A percentile compares a stretch with the other conserved stretches of the same genome.
These are phyloP conservation scores for Motacilla tschutschensis DNA, from an alignment of 2,113 vertebrate genomes.

Conservation along the genomic window DNA sequence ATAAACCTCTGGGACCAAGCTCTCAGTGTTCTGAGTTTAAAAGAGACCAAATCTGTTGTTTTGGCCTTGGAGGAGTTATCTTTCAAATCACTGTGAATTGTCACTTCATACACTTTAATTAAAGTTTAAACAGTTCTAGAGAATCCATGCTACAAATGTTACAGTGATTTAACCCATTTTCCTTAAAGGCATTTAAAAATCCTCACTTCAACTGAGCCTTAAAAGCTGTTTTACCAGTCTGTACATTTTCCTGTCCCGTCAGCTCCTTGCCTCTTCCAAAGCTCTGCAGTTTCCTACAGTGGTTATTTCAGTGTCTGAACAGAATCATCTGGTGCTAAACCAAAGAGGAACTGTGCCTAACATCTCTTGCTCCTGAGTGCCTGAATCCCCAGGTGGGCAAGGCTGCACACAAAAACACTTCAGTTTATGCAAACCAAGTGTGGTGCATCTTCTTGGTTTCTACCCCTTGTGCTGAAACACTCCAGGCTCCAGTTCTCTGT, in stretches of 20 bases:
- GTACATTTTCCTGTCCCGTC: background rate
- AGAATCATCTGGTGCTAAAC: background rate
- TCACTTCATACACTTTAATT: background rate
- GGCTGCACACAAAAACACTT: background rate
- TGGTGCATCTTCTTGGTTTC: background rate
- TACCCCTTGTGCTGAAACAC: background rate
- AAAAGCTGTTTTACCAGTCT: background rate
- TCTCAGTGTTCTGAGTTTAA: background rate
- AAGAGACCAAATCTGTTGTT: background rate
- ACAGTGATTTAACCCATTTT: background rate
- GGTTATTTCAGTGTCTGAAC: background rate
- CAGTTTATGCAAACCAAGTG: background rate
- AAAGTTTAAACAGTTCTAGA: background rate
- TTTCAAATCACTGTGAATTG: background rate
- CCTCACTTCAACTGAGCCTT: background rate
- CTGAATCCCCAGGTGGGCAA: background rate
- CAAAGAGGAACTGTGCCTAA: background rate
- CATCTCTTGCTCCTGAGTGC: background rate
- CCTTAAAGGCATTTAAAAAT: background rate
- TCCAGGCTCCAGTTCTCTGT: background rate
- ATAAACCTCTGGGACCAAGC: background rate
- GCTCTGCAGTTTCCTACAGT: background rate
- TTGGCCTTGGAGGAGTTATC: background rate
- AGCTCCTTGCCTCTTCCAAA: background rate
- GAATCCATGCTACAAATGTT: background rate